phyloP scores from a whole-genome alignment of 1,140 invertebrate genomes.

The Eueides isabella region DNA sequence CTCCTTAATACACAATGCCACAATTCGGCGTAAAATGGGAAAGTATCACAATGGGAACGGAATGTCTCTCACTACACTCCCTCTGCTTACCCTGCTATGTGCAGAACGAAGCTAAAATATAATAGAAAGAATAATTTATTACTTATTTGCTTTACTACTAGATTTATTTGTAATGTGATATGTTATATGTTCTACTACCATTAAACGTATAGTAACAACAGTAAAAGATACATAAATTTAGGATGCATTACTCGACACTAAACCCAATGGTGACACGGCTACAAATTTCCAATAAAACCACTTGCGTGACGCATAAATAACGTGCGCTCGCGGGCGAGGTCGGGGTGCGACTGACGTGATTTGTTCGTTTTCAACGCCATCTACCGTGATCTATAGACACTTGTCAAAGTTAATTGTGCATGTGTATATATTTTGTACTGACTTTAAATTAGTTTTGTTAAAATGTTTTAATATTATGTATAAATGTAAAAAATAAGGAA shows the following conservation, averaged over 20 bases:
- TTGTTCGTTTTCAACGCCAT: constrained; percentile 38
- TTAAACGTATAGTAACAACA: constrained; percentile 9
- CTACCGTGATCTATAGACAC: constrained; percentile 36
- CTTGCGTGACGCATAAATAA: constrained; percentile 37
- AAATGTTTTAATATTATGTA: too few species aligned
- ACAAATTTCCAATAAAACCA: constrained; percentile 36
- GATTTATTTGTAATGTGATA: background rate
- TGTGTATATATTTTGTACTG: background rate
- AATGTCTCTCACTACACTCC: too few species aligned
- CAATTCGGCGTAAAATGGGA: too few species aligned
- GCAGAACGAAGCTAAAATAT: background rate
- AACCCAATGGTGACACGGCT: constrained; percentile 34
- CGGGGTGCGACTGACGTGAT: constrained; percentile 31
- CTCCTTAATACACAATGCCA: too few species aligned
- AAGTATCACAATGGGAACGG: too few species aligned
- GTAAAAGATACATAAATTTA: constrained; percentile 28
- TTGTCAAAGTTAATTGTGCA: constrained; percentile 3
- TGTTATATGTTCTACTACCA: background rate
- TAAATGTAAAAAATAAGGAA: too few species aligned
- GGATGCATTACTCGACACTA: constrained; percentile 27
- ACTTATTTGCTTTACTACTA: background rate
- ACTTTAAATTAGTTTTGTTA: too few species aligned
- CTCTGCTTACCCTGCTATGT: too few species aligned
- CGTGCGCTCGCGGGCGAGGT: constrained; percentile 31
- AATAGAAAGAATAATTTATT: background rate